Base-by-base conservation (phyloP, 1,140 invertebrate genomes). In the Diorhabda sublineata region DNA sequence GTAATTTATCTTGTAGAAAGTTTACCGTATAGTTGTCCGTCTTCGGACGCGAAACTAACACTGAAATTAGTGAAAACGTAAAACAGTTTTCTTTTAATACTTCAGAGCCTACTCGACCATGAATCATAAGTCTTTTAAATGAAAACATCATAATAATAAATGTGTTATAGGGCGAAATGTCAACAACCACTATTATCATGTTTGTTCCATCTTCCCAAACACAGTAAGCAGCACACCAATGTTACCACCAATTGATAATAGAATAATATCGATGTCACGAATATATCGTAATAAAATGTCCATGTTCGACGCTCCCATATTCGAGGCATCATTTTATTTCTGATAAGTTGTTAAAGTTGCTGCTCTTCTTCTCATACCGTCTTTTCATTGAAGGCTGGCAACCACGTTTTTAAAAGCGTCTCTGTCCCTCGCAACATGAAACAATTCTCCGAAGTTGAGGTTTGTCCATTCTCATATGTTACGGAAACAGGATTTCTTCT, bases 1-100 rank as follows among this genome's bases (percentile, higher is more conserved):
- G 11, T 57, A 65, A 65, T 9, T 65, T 65, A 65, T 65, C 64
- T 65, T 65, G 42, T 65, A 65, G 45, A 42, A 65, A 52, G 64
- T 65, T 65, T 42, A 56, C 64, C 47, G 11, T n/a, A 65, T 8
- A 56, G 47, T 57, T 65, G 41, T 47, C 3, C 47, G 56, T 65
- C 45, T 52, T 65, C 45, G 44, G 44, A 47, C 63, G 41, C 45
- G n/a, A 65, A 65, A 65, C 11, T 65, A 65, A 57, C 64, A 57
- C 44, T 65, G n/a, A 65, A 58, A 65, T 65, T 65, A 65, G 47
- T 65, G 5, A 26, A 9, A 65, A 57, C 47, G 45, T 65, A 57
- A 52, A 3, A 57, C 42, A 65, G 64, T 65, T 65, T 65, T 65
- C 64, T 65, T 43, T 42, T 63, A 45, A 44, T 63, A 5, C 45